Base-by-base conservation (phyloP, 2,888 invertebrate genomes). In the Clivina fossor region DNA sequence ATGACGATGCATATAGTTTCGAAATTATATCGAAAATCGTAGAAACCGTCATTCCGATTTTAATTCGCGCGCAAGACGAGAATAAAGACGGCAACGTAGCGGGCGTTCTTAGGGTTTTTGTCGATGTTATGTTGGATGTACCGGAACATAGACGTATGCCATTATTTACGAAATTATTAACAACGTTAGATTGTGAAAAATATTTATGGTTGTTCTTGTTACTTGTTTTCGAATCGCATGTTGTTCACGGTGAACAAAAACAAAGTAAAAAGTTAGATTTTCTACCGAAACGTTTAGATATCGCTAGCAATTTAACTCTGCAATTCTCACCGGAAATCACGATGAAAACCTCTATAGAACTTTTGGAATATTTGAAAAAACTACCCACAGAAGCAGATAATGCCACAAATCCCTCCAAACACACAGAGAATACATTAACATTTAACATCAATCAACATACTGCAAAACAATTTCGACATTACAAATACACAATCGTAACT, bases 1-100 rank as follows among this genome's bases (percentile, higher is more conserved):
- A 94, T 64, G 97, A 98, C 69, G 95, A 97, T 67, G 87, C 90
- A 0, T 96, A 96, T 72, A 95, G 93, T 68, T 93, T 95, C 70
- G 93, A 94, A 72, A 88, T 97, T 18, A 94, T 97, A 50, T 83
- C 86, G 1, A 88, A 88, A 68, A 92, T 95, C 3, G 85, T 97
- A 13, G 90, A 93, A 65, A 91, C 90, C 0, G 82, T 97, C 22
- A 83, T 97, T 59, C 96, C 97, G 0, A 88, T 93, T 56, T 75
- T 97, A 4, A 65, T 72, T 0, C 61, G 70, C 18, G 69, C 75
- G 51, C 30, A 41, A 2, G 70, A 74, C 19, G 74, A 76, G 38
- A 71, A 79, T 2, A 74, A 77, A 59, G 72, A 72, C 44, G 76
- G 74, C 3, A 68, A 70, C 4, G 79, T 83, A 0, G 79, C 84